phyloP scores from a whole-genome alignment of 2,888 invertebrate species.

The Leptodirus hochenwartii region DNA sequence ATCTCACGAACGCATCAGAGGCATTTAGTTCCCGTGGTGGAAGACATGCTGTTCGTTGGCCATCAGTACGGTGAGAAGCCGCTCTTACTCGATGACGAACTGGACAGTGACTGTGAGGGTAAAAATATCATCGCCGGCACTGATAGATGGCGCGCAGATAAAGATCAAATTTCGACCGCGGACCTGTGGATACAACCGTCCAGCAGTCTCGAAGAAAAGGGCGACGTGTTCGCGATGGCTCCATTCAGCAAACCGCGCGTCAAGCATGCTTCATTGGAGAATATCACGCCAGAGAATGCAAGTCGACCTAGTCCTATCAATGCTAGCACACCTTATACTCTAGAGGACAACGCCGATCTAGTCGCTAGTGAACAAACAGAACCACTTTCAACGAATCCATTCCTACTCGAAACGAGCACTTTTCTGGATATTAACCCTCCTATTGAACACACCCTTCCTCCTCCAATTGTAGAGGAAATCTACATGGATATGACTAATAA shows the following conservation, averaged over 20 bases:
- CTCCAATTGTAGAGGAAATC: no score
- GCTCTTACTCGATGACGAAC: slow-evolving; percentile 55
- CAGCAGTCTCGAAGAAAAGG: slow-evolving; percentile 26
- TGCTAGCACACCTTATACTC: neutral
- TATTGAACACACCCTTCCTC: no score
- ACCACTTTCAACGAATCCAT: slow-evolving; percentile 19
- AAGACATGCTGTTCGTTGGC: slow-evolving; percentile 44
- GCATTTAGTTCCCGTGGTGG: slow-evolving; percentile 13
- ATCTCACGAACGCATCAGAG: slow-evolving; percentile 17
- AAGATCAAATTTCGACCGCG: slow-evolving; percentile 13
- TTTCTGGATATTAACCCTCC: neutral
- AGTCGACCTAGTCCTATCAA: slow-evolving; percentile 2
- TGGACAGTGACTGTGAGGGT: slow-evolving; percentile 41
- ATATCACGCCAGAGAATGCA: slow-evolving; percentile 2
- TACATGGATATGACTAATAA: no score
- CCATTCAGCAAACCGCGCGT: slow-evolving; percentile 33
- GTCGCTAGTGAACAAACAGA: neutral
- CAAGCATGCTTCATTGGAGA: slow-evolving; percentile 1
- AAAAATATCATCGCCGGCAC: slow-evolving; percentile 19
- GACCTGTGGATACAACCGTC: slow-evolving; percentile 23
- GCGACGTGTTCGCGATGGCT: slow-evolving; percentile 51
- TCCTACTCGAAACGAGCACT: slow-evolving; percentile 14
- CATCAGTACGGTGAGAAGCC: slow-evolving; percentile 62
- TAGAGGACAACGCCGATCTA: neutral
- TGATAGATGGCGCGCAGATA: slow-evolving; percentile 17